These are phyloP conservation scores for Antheraea assamensis DNA, from an alignment of 2,888 invertebrate genomes.

Conservation along the genomic window DNA sequence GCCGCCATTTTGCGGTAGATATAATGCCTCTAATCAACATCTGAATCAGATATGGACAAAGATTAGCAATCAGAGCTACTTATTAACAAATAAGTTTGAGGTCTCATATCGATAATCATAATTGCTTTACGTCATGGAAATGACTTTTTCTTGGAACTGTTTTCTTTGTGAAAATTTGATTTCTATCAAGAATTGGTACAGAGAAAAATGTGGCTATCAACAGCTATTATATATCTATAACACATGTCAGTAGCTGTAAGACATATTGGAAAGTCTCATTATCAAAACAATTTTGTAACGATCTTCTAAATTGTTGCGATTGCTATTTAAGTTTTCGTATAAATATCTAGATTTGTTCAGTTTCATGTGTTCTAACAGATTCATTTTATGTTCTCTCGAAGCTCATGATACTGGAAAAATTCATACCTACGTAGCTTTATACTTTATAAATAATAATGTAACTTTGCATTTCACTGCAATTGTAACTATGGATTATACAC, in stretches of 20 bases:
- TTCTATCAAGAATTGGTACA: neutral
- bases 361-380: neutral
- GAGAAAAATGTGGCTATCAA: slow-evolving; percentile 4
- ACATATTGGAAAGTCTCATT: neutral
- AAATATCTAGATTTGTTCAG: neutral
- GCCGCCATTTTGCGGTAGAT: slow-evolving; percentile 34
- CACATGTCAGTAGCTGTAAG: neutral
- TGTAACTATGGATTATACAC: too few relatives aligned
- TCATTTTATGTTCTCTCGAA: neutral
- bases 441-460: too few relatives aligned
- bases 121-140: slow-evolving; percentile 55
- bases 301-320: neutral
- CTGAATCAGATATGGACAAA: slow-evolving; percentile 39
- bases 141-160: slow-evolving; percentile 47
- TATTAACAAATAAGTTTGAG: slow-evolving; percentile 39
- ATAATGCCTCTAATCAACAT: slow-evolving; percentile 33
- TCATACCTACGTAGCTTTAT: neutral
- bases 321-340: too few relatives aligned
- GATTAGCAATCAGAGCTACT: slow-evolving; percentile 45
- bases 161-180: slow-evolving; percentile 29
- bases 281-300: neutral
- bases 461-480: too few relatives aligned
- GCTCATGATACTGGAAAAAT: neutral
- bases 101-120: slow-evolving; percentile 49
- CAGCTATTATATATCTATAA: neutral